Evolutionary conservation across 2,113 vertebrate genomes (phyloP), one percentile per base, ranked within the genome.

Genomic region (Sorex fumeus): DNA sequence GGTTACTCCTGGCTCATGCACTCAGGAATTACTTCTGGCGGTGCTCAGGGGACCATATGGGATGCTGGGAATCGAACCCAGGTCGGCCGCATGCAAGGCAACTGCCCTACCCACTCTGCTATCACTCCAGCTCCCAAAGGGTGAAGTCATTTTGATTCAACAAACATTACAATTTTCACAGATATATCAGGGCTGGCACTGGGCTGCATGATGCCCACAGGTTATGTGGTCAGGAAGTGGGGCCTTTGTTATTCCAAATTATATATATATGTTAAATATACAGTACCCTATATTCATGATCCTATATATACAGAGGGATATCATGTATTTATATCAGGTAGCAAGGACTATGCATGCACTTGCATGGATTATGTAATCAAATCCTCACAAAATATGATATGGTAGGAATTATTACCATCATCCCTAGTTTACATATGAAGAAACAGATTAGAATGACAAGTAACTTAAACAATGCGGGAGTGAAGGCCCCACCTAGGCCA

Each of bases 381-480:
- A 88, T 34, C 27, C 23, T 93, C 71, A 82, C 28, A 83, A 74
- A 57, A 83, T 88, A 80, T 40, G 25, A 70, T 88, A 6, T 91
- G 36, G 15, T 70, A 80, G 40, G 47, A 75, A 88, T 75, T 92
- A 40, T 69, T 78, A 72, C 62, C n/a, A 84, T 85, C 78, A 87
- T 90, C 27, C 18, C 32, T 34, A 77, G n/a, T 72, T 90, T 82
- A 90, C 3, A 94, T 64, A 81, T 90, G 43, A 70, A 28, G 40
- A 93, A 91, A 88, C 47, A 91, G 27, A 71, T 47, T 57, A 21
- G n/a, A 82, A 32, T 34, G 3, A 91, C 87, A 13, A 85, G 30
- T 75, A 90, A 85, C 40, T 82, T 87, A n/a, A 9, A 45, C 70
- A 94, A 67, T 8, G 43, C 62, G 71, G 8, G n/a, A 88, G 2